Base-by-base conservation (phyloP, 92 coral and sea anemone genomes). In the Pocillopora meandrina region DNA sequence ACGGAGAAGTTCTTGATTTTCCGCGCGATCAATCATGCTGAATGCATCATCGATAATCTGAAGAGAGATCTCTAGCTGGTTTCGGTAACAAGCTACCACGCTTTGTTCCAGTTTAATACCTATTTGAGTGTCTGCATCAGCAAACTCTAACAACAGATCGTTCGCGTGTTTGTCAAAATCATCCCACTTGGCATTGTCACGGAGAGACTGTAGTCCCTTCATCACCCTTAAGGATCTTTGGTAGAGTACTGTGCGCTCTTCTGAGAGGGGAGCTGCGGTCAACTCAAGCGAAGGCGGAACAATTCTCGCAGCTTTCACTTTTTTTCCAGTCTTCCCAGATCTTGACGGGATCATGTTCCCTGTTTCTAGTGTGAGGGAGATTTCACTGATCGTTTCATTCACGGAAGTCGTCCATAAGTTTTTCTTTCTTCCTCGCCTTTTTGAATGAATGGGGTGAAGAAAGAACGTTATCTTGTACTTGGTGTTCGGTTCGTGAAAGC, bases 181-280 rank as follows among this genome's bases (percentile, higher is more conserved):
- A 15, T 26, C 85, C 95, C 95, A 92, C 62, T 49, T 64, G 10
- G 91, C 95, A 35, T 92, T 92, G 78, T 92, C 95, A 42, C 95
- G 93, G 35, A 74, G 84, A 7, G 78, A 71, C 61, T 92, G 95
- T 13, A 92, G 73, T n/a, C 81, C 61, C 52, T 58, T 87, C 95
- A 92, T 92, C 52, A 92, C 85, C 78, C 72, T 69, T 56, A 71
- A 63, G 12, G 92, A 89, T 36, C 77, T 76, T 63, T 69, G 31
- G 68, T 1, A 65, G 60, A 85, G 82, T n/a, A 79, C 80, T 61
- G 36, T 19, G 72, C 52, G 20, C 5, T 79, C 65, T 60, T 70
- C 67, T 9, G 92, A 80, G 13, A 69, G 89, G 52, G 79, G 58
- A 3, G 86, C 89, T 9, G 92, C 69, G 1, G 20, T 65, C n/a